A percentile compares a stretch with the other conserved stretches of the same genome.
phyloP scores from a whole-genome alignment of 2,888 invertebrate species.

The Dasypolia templi region DNA sequence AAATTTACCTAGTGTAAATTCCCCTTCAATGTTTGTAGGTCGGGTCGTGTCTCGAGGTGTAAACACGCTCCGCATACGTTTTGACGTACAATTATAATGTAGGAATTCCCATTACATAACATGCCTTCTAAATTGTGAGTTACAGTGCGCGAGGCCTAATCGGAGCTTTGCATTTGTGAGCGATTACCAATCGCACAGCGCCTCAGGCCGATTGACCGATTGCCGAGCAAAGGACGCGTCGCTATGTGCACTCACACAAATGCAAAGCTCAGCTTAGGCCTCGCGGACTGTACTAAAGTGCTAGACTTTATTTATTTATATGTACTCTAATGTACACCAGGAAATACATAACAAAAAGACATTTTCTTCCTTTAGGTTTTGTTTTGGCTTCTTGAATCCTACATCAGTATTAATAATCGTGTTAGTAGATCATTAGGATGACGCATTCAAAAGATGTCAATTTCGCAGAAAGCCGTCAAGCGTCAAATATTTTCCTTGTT shows the following conservation, averaged over 20 bases:
- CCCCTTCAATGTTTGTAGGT: neutral
- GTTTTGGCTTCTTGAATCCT: neutral
- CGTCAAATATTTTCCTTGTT: neutral
- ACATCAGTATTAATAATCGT: neutral
- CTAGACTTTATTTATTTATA: neutral
- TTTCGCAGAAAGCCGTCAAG: neutral
- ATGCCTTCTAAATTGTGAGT: neutral
- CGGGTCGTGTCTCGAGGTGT: neutral
- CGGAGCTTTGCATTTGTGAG: too few species aligned
- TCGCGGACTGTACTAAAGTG: too few species aligned
- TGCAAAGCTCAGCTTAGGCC: too few species aligned
- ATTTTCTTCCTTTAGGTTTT: too few species aligned
- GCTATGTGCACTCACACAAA: too few species aligned
- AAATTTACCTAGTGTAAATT: conserved; percentile 1
- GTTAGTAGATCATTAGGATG: neutral
- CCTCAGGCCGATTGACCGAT: too few species aligned
- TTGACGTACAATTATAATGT: neutral
- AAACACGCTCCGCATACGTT: neutral
- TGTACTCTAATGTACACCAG: too few species aligned
- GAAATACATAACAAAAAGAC: too few species aligned
- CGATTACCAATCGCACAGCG: too few species aligned
- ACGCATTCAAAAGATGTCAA: neutral
- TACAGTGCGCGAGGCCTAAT: too few species aligned
- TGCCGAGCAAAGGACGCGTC: too few species aligned
- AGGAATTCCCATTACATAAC: neutral